These are phyloP conservation scores for Sinocyclocheilus grahami DNA, from an alignment of 2,113 vertebrate genomes.

Conservation along the genomic window DNA sequence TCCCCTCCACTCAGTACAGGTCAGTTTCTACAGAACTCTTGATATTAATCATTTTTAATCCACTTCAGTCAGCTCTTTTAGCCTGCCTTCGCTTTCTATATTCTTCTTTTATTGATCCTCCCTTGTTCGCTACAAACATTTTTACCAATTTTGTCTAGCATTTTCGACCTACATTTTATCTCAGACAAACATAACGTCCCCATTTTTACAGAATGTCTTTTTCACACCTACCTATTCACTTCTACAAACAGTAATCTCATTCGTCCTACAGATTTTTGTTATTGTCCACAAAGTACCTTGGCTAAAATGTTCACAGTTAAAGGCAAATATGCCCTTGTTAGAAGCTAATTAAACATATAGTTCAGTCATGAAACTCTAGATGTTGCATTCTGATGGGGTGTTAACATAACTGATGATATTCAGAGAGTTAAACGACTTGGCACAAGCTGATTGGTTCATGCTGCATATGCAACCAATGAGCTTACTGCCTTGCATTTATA, in stretches of 20 bases:
- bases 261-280: not conserved
- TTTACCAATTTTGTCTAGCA: not conserved
- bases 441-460: too few species aligned
- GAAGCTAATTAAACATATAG: not conserved
- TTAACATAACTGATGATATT: too few species aligned
- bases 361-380: too few species aligned
- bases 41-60: not conserved
- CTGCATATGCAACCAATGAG: too few species aligned
- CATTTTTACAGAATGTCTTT: not conserved
- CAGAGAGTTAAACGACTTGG: too few species aligned
- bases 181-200: not conserved
- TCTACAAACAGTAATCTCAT: not conserved
- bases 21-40: slow-evolving; percentile 5
- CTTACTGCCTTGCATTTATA: too few species aligned
- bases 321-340: not conserved
- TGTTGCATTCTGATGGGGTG: too few species aligned
- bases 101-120: not conserved
- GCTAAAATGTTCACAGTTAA: not conserved
- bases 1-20: not conserved
- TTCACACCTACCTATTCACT: not conserved
- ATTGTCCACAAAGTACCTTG: not conserved
- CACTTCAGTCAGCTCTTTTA: slow-evolving; percentile 3
- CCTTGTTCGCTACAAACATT: not conserved
- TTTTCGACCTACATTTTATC: not conserved
- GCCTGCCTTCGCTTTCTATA: not conserved